Percentiles rank a stretch among this genome's conserved stretches.
Evolutionary conservation across 1,140 invertebrate genomes (phyloP).

Genomic region (Gerris buenoi): DNA sequence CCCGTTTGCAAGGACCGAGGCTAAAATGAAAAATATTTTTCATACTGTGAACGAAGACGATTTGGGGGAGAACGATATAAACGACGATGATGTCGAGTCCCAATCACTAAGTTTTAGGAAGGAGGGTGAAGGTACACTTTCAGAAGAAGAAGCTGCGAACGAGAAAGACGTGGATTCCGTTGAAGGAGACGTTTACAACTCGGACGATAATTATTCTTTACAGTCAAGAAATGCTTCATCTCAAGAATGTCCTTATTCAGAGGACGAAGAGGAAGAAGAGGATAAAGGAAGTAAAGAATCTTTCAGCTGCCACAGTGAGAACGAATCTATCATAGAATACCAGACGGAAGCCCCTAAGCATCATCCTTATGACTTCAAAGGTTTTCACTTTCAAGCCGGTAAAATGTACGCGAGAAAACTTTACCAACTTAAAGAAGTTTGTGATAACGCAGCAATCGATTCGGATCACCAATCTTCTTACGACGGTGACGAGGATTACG

Average conservation of each 20-base stretch:
- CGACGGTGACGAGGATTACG: background rate
- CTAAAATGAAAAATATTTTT: background rate
- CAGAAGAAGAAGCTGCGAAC: background rate
- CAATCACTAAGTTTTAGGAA: background rate
- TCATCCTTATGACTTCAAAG: background rate
- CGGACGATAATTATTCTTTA: conserved; percentile 1
- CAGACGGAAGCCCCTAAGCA: background rate
- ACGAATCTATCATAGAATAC: background rate
- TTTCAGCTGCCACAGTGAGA: background rate
- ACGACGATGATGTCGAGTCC: background rate
- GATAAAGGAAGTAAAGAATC: background rate
- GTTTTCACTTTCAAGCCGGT: background rate
- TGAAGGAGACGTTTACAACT: background rate
- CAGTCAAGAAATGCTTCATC: background rate
- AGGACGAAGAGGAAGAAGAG: background rate
- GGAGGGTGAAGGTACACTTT: background rate
- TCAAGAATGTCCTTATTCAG: background rate
- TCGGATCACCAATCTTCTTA: background rate
- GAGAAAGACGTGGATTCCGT: background rate
- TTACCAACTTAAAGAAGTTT: background rate
- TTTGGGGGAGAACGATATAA: background rate
- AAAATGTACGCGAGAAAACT: background rate
- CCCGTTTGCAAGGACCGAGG: background rate
- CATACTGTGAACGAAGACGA: background rate
- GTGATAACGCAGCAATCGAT: background rate